Percentiles rank a stretch among this genome's conserved stretches.
Conservation (phyloP, 2,797 vertebrate species). For the Melanotaenia parkinsoni region DNA sequence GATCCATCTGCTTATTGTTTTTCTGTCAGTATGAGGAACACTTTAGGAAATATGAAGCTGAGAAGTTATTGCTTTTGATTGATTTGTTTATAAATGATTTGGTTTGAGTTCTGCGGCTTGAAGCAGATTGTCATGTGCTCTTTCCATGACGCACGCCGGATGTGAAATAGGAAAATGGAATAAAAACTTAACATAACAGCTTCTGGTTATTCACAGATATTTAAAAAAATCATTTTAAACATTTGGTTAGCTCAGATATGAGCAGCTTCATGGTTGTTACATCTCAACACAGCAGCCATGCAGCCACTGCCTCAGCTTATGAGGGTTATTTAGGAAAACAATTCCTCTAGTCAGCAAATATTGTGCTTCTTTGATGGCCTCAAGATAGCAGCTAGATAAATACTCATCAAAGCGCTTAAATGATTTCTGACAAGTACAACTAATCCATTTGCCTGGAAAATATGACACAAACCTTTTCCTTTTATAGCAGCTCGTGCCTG, state of each 20-base stretch:
- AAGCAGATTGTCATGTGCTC: constrained; percentile 10
- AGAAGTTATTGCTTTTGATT: constrained; percentile 21
- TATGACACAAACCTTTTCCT: constrained; percentile 69
- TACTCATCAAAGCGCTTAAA: constrained; percentile 55
- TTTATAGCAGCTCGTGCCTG: constrained; percentile 64
- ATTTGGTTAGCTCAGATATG: neutral
- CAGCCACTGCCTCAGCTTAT: neutral
- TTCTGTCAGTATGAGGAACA: constrained; percentile 31
- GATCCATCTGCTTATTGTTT: constrained; percentile 29
- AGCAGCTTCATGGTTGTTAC: neutral
- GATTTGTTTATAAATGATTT: constrained; percentile 34
- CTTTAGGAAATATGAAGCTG: constrained; percentile 13
- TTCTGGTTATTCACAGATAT: constrained; percentile 1
- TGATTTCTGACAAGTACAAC: constrained; percentile 41
- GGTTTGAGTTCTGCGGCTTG: constrained; percentile 5
- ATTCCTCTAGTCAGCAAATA: constrained; percentile 44
- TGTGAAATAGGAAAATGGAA: constrained; percentile 1
- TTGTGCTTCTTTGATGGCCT: constrained; percentile 33
- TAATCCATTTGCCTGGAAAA: constrained; percentile 53
- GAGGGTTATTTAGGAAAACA: constrained; percentile 31
- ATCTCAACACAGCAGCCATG: neutral
- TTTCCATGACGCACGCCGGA: constrained; percentile 25
- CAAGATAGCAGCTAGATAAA: constrained; percentile 48
- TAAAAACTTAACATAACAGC: neutral
- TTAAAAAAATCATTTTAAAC: neutral